Evolutionary conservation across 2,797 vertebrate species (phyloP), one percentile per base, ranked within the genome.

Genomic region (Poeciliopsis gracilis): DNA sequence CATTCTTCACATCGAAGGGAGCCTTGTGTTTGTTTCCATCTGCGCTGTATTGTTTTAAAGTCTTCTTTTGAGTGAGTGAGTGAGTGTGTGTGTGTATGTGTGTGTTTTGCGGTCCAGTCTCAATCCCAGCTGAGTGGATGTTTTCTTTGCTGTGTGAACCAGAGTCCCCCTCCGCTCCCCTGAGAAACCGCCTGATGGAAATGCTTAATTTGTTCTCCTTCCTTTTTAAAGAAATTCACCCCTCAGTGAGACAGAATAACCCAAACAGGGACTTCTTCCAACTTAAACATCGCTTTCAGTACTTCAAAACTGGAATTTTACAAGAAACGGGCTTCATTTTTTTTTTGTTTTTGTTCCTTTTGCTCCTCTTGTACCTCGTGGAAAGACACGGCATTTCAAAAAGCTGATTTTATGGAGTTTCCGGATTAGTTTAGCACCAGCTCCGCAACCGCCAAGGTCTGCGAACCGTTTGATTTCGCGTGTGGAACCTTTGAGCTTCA

Each of bases 21-120:
- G 83, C 16, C 83, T 81, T 0, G 7, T 83, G 79, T 85, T 89
- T 86, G 85, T 91, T 89, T 86, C 87, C 88, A 81, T 81, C 78
- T 76, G 80, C 78, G 75, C 73, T 0, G 45, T 73, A 46, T 76
- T 87, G 82, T 72, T 20, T 55, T 73, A 73, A 73, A 41, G 51
- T 51, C 55, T 12, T 46, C 6, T 45, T 49, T 53, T 57, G 47
- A 72, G 66, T 73, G 57, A 61, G 38, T 77, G 7, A 61, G 69
- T 73, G 1, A 8, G 61, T 73, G 41, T 36, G 28, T 38, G 5
- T 82, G 73, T 74, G 36, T 61, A 45, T 18, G 38, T 41, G 30
- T 41, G 5, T 82, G 73, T 74, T 75, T 75, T 70, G 75, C 8
- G 47, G 70, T 88, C 53, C 46, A 25, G 72, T 75, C 73, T 83